Conservation (phyloP, 1,140 invertebrate species). For the Aphelinus certus region DNA sequence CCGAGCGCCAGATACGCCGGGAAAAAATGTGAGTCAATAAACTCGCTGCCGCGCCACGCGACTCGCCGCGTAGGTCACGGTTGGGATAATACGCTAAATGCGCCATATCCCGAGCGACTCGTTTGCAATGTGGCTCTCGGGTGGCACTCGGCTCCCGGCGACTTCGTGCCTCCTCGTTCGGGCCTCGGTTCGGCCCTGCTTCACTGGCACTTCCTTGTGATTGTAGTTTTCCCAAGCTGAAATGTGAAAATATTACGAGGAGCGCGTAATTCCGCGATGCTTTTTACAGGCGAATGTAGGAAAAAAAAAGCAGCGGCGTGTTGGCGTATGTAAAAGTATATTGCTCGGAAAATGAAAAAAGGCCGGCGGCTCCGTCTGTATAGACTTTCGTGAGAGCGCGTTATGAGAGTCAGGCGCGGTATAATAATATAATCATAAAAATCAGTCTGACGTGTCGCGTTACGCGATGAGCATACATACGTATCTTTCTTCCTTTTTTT, state of each 20-base stretch:
- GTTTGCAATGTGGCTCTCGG: no score
- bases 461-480: neutral
- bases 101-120: no score
- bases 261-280: no score
- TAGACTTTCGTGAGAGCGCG: neutral
- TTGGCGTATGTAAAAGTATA: constrained; percentile 25
- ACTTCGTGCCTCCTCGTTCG: no score
- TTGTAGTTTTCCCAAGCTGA: no score
- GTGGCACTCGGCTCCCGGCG: no score
- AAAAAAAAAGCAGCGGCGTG: neutral
- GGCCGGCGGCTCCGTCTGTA: neutral
- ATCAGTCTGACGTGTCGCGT: constrained; percentile 19
- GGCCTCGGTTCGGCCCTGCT: no score
- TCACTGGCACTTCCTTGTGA: no score
- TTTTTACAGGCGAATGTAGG: no score
- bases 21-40: constrained; percentile 29
- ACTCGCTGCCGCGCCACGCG: neutral
- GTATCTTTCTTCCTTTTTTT: no score
- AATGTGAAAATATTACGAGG: no score
- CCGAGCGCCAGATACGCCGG: neutral
- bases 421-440: constrained; percentile 21
- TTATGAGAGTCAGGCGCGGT: constrained; percentile 2
- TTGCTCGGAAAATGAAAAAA: neutral
- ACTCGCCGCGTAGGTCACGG: constrained; percentile 20
- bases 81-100: constrained; percentile 23